These are phyloP conservation scores for Nothocercus julius DNA, from an alignment of 2,113 vertebrate genomes.

Conservation along the genomic window DNA sequence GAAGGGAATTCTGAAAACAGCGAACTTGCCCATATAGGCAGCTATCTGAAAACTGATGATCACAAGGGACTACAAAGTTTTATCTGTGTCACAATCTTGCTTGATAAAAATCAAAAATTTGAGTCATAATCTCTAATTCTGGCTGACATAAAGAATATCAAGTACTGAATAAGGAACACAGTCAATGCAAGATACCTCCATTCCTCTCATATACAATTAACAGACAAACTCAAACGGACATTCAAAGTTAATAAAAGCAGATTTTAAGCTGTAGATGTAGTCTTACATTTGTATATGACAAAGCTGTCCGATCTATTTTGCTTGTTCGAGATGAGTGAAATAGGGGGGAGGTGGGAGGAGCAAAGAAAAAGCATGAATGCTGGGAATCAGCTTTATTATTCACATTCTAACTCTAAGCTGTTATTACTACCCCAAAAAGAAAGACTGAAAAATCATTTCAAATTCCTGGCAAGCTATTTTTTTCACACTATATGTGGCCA, in stretches of 20 bases:
- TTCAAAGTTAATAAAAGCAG: background rate
- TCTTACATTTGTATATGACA: background rate
- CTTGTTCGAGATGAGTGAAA: background rate
- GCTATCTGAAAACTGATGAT: background rate
- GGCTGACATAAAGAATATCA: background rate
- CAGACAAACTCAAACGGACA: background rate
- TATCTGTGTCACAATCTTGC: background rate
- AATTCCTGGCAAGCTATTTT: background rate
- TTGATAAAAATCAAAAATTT: background rate
- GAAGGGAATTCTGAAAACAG: background rate
- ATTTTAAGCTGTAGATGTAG: background rate
- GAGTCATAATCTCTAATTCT: background rate
- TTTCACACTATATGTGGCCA: background rate
- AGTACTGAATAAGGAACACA: background rate
- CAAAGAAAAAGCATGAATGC: background rate
- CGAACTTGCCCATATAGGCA: background rate
- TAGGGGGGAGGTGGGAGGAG: rapidly evolving
- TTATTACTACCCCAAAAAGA: background rate
- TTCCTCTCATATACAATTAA: background rate
- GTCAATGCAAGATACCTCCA: background rate
- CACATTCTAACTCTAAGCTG: background rate
- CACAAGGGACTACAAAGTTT: background rate
- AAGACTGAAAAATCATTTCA: background rate
- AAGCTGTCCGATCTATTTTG: background rate
- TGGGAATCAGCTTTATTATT: slow-evolving; percentile 19